A percentile compares a stretch with the other conserved stretches of the same genome.
Evolutionary conservation across 2,113 vertebrate genomes (phyloP).

Genomic region (Notechis scutatus): DNA sequence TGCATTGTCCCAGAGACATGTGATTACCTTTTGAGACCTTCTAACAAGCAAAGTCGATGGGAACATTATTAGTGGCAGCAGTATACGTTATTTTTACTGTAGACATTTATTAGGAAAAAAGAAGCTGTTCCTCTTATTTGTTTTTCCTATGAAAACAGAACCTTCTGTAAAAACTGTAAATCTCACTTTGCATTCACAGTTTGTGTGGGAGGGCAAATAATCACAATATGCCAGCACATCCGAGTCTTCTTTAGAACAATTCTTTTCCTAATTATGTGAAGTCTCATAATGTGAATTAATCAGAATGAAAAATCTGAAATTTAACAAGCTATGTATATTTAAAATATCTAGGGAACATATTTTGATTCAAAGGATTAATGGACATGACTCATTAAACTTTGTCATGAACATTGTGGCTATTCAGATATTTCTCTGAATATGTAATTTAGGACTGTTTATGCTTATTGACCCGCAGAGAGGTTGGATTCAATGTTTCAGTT

Average conservation of each 20-base stretch:
- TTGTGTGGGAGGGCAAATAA: not conserved
- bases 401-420: not conserved
- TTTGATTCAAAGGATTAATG: not conserved
- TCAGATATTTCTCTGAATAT: not conserved
- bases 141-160: not conserved
- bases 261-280: not conserved
- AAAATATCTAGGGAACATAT: not conserved
- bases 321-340: not conserved
- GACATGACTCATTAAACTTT: not conserved
- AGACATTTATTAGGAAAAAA: constrained; percentile 13
- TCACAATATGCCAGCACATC: not conserved
- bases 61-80: not conserved
- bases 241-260: not conserved
- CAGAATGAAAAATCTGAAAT: not conserved
- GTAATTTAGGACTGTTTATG: not conserved
- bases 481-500: not conserved
- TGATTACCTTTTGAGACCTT: not conserved
- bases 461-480: not conserved
- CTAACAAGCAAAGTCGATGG: not conserved
- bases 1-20: not conserved
- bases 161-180: not conserved
- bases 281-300: not conserved
- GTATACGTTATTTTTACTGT: not conserved
- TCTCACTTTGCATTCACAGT: not conserved
- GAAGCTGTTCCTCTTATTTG: not conserved